Evolutionary conservation across 2,113 vertebrate species (phyloP).

Genomic region (Lipophrys pholis): DNA sequence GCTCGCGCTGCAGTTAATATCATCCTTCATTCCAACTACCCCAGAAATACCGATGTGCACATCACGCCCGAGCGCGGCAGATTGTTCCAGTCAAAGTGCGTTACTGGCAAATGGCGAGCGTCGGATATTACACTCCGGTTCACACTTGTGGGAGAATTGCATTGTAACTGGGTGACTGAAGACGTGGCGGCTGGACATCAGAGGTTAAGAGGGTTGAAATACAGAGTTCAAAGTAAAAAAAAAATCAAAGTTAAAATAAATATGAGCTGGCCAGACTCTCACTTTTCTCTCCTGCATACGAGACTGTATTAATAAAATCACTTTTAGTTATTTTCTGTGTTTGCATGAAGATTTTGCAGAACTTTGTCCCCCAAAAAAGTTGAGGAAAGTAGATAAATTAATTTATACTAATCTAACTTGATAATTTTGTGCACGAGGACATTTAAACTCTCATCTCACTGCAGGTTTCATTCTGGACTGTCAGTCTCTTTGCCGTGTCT

Average conservation of each 20-base stretch:
- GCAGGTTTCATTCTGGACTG: too few relatives aligned
- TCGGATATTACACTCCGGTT: neutral
- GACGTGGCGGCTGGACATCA: neutral
- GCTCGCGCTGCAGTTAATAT: constrained; percentile 7
- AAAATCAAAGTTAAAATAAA: neutral
- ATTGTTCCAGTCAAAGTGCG: neutral
- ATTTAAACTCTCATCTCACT: too few relatives aligned
- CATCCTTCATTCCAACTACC: neutral
- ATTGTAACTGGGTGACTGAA: neutral
- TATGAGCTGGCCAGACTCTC: neutral
- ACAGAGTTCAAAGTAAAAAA: neutral
- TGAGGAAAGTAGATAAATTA: too few relatives aligned
- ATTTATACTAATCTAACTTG: too few relatives aligned
- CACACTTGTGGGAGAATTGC: constrained; percentile 3
- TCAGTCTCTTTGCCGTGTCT: neutral
- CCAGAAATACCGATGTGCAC: neutral
- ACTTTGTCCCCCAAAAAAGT: too few relatives aligned
- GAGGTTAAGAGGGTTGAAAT: neutral
- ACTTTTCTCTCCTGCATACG: neutral
- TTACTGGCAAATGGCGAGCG: neutral
- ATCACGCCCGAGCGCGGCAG: neutral
- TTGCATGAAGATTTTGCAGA: too few relatives aligned
- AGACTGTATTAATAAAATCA: neutral
- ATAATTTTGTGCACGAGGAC: too few relatives aligned
- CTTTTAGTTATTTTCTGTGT: too few relatives aligned